Conservation (phyloP, 2,113 vertebrate genomes). For the Osmerus eperlanus region DNA sequence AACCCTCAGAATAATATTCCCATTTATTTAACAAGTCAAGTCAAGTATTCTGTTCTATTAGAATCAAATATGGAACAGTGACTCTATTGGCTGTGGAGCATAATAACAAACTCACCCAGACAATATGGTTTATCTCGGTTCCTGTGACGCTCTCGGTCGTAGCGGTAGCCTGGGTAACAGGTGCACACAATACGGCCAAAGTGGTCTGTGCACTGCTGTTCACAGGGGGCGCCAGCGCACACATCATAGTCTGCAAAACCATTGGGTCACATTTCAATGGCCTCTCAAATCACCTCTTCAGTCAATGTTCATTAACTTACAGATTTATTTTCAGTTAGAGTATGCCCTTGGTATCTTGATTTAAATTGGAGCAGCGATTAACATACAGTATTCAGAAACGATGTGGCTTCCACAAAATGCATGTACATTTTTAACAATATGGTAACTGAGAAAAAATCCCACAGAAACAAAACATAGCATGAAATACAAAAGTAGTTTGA, state of each 20-base stretch:
- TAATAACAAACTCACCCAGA: constrained; percentile 73
- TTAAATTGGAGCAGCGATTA: too few species aligned
- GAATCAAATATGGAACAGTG: not conserved
- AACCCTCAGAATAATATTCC: too few species aligned
- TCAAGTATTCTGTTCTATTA: too few species aligned
- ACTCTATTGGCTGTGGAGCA: too few species aligned
- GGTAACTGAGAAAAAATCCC: constrained; percentile 15
- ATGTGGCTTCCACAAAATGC: not conserved
- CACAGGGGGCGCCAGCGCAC: constrained; percentile 89
- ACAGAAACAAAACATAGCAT: constrained; percentile 14
- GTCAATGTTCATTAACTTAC: not conserved
- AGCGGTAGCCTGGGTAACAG: constrained; percentile 91
- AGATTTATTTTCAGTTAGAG: too few species aligned
- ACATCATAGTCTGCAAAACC: constrained; percentile 87
- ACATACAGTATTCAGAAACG: not conserved
- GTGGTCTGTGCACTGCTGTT: constrained; percentile 97
- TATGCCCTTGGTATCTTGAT: too few species aligned
- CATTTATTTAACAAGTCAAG: too few species aligned
- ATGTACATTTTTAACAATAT: not conserved
- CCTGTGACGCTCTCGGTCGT: constrained; percentile 88
- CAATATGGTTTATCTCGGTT: constrained; percentile 91
- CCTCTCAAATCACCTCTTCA: not conserved
- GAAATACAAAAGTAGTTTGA: not conserved
- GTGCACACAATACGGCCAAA: constrained; percentile 94
- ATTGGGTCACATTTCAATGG: not conserved